phyloP scores from a whole-genome alignment of 2,888 invertebrate genomes.

The Euplagia quadripunctaria region DNA sequence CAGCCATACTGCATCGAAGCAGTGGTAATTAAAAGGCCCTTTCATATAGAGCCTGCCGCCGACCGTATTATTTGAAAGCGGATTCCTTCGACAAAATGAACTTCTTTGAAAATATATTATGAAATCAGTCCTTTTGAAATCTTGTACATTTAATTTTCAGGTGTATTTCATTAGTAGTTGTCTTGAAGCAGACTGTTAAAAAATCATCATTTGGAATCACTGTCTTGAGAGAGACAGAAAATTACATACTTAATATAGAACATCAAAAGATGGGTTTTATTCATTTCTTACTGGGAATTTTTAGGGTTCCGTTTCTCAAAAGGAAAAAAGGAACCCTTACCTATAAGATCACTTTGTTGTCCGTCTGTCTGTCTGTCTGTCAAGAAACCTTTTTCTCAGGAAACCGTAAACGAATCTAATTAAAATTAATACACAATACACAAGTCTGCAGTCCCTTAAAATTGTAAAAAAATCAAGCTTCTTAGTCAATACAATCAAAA shows the following conservation, averaged over 20 bases:
- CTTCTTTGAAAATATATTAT: slow-evolving; percentile 50
- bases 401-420: too few relatives aligned
- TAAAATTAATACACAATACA: too few relatives aligned
- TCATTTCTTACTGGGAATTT: too few relatives aligned
- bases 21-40: slow-evolving; percentile 66
- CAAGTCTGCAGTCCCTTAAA: too few relatives aligned
- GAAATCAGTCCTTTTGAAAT: slow-evolving; percentile 46
- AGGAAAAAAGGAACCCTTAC: too few relatives aligned
- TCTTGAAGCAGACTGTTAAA: background rate
- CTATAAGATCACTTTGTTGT: too few relatives aligned
- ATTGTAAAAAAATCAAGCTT: too few relatives aligned
- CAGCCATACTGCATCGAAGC: slow-evolving; percentile 63
- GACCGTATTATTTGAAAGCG: slow-evolving; percentile 61
- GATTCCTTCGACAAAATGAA: slow-evolving; percentile 53
- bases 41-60: slow-evolving; percentile 42
- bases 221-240: background rate
- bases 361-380: too few relatives aligned
- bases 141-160: slow-evolving; percentile 7
- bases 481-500: too few relatives aligned
- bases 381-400: too few relatives aligned
- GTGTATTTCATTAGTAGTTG: slow-evolving; percentile 10
- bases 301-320: too few relatives aligned
- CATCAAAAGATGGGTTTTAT: background rate
- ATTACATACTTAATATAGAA: background rate
- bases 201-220: background rate